These are phyloP conservation scores for Campylomormyrus tamandua DNA, from an alignment of 2,113 vertebrate species.

Conservation along the genomic window DNA sequence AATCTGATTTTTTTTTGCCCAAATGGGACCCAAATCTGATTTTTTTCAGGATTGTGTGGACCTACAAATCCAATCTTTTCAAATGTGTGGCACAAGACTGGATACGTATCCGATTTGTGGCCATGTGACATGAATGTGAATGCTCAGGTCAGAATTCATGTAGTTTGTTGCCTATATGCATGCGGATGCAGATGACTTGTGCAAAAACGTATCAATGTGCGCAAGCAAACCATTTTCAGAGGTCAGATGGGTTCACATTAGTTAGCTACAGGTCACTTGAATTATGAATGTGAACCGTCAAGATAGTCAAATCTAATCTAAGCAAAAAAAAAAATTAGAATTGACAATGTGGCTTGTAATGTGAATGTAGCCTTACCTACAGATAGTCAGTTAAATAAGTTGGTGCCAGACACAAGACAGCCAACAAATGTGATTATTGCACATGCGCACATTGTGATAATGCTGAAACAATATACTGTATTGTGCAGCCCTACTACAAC, in stretches of 20 bases:
- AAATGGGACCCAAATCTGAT: not conserved
- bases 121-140: not conserved
- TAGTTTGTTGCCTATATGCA: not conserved
- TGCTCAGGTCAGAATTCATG: not conserved
- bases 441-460: not conserved
- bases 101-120: not conserved
- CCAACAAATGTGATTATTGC: too few species aligned
- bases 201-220: not conserved
- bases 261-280: not conserved
- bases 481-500: not conserved
- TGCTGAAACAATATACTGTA: not conserved
- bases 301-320: not conserved
- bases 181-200: not conserved
- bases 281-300: not conserved
- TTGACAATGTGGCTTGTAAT: not conserved
- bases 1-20: not conserved
- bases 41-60: not conserved
- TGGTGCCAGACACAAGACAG: too few species aligned
- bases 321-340: not conserved
- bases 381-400: too few species aligned
- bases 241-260: not conserved
- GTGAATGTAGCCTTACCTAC: not conserved
- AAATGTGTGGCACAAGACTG: not conserved
- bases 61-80: not conserved
- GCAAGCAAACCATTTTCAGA: not conserved